Percentiles rank a stretch among this genome's conserved stretches.
Conservation (phyloP, 2,797 vertebrate species). For the Falco rusticolus region DNA sequence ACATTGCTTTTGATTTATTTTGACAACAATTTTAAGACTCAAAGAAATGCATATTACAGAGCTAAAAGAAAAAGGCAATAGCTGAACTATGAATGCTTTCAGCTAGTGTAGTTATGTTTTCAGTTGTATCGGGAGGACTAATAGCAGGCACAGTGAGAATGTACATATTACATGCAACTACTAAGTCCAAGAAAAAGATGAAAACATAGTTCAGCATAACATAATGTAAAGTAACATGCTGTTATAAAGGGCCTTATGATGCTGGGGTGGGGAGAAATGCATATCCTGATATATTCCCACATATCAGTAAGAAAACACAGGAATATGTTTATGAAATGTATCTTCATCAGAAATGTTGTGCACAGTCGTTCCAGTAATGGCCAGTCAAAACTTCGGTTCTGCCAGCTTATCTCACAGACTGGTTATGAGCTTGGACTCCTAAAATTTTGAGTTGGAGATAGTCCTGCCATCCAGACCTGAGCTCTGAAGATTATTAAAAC, state of each 20-base stretch:
- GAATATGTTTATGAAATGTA: background rate
- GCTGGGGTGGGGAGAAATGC: background rate
- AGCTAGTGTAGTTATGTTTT: constrained; percentile 53
- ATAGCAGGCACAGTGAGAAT: constrained; percentile 16
- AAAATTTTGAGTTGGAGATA: background rate
- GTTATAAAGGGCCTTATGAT: background rate
- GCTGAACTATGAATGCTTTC: constrained; percentile 44
- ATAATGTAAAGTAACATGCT: background rate
- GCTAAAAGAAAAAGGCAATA: constrained; percentile 41
- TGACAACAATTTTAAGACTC: background rate
- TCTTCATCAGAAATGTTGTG: background rate
- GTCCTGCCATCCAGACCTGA: background rate
- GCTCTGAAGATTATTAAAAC: background rate
- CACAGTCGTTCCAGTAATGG: fast-evolving
- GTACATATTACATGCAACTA: background rate
- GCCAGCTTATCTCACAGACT: background rate
- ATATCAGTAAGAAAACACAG: background rate
- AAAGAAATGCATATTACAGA: constrained; percentile 27
- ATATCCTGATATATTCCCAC: background rate
- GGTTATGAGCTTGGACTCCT: background rate
- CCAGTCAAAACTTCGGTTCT: background rate
- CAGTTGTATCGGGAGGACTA: constrained; percentile 50
- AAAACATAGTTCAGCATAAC: background rate
- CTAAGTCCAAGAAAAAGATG: constrained; percentile 26
- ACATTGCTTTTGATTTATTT: constrained; percentile 58